phyloP scores from a whole-genome alignment of 2,888 invertebrate genomes.

The Pachymerium ferrugineum region DNA sequence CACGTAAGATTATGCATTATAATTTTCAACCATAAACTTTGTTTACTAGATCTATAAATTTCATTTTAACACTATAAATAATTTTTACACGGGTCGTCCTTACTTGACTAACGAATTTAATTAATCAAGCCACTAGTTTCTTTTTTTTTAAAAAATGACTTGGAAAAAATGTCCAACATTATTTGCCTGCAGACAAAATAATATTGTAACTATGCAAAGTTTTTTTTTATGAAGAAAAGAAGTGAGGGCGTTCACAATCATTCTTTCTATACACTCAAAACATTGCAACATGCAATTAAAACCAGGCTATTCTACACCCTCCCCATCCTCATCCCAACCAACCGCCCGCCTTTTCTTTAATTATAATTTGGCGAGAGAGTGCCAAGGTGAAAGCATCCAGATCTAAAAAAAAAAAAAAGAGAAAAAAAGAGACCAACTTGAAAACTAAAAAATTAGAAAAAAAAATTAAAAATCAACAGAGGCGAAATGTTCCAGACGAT shows the following conservation, averaged over 20 bases:
- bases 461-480: not conserved
- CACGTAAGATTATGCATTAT: not conserved
- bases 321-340: constrained; percentile 8
- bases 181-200: constrained; percentile 7
- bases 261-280: constrained; percentile 12
- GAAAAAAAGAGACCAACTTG: not conserved
- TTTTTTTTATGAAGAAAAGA: not conserved
- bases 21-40: not conserved
- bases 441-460: not conserved
- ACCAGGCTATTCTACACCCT: constrained; percentile 3
- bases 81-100: not conserved
- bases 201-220: not conserved
- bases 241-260: constrained; percentile 18
- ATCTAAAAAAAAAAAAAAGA: not conserved
- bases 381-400: constrained; percentile 15
- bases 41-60: not conserved
- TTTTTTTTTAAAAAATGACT: not conserved
- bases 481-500: not conserved
- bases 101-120: not conserved
- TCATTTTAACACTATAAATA: not conserved
- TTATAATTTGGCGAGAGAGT: constrained; percentile 18
- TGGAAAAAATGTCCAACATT: not conserved
- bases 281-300: constrained; percentile 21
- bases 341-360: constrained; percentile 18
- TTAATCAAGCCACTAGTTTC: not conserved